A percentile compares a stretch with the other conserved stretches of the same genome.
phyloP scores from a whole-genome alignment of 2,797 vertebrate genomes.

The Sparidentex hasta region DNA sequence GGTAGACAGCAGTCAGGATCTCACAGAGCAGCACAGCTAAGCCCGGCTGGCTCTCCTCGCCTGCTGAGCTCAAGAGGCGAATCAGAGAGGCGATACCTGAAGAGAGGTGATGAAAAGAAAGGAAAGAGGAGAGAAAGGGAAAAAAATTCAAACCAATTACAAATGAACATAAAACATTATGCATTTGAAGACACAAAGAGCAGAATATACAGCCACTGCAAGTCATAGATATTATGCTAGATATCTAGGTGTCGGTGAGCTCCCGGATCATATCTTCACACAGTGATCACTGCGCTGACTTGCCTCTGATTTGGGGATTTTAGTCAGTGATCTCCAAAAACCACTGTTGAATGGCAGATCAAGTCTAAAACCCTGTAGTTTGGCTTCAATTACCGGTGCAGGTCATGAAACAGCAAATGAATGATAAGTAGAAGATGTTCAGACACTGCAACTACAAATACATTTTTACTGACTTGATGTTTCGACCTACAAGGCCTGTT shows the following conservation, averaged over 20 bases:
- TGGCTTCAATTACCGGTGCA: neutral
- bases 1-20: slow-evolving; percentile 95
- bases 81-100: slow-evolving; percentile 91
- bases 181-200: no score
- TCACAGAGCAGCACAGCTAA: slow-evolving; percentile 95
- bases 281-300: no score
- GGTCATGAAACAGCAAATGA: slow-evolving; percentile 1
- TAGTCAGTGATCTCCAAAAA: no score
- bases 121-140: neutral
- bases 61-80: slow-evolving; percentile 90
- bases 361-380: no score
- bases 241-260: no score
- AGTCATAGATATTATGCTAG: no score
- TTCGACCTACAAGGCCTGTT: neutral
- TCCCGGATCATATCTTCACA: no score
- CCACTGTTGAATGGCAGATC: no score
- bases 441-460: neutral
- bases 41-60: slow-evolving; percentile 94
- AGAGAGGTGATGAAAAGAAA: neutral
- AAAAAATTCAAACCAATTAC: neutral
- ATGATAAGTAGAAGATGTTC: neutral
- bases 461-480: neutral
- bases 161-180: neutral
- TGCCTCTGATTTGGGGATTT: no score
- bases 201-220: no score